Evolutionary conservation across 2,888 invertebrate species (phyloP), one percentile per base, ranked within the genome.

Genomic region (Diabrotica balteata): DNA sequence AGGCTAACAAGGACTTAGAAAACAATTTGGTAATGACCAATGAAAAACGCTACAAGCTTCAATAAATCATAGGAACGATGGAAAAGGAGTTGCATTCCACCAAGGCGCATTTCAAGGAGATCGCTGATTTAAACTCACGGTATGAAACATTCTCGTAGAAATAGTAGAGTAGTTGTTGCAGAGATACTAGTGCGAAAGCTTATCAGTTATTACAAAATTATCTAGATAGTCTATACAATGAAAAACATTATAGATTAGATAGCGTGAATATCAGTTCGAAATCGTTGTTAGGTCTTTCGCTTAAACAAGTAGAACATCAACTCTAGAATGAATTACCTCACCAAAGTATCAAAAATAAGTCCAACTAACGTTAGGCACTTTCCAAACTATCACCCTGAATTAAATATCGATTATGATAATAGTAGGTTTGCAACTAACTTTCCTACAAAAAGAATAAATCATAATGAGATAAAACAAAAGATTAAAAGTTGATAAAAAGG

Each of bases 81-180:
- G 82, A 83, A 68, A 81, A 81, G 63, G 81, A 83, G 62, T 72
- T 83, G 44, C 82, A 83, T 64, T 74, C 78, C n/a, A 81, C 80
- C 4, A 82, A 82, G 69, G 80, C 80, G 4, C 81, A 80, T 59
- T 75, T 80, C 32, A 81, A 77, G 65, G 79, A 80, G 63, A 70
- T 81, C 59, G 76, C 79, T 42, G 81, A 81, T 59, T 74, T 79
- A 70, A 80, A 81, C 73, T 75, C 80, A 78, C 80, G 81, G 80
- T 81, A 74, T 72, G 74, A 67, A 73, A 54, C 60, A 64, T 69
- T 71, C 73, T 55, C 50, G 47, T 69, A 69, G 66, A 63, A 7
- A 52, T 55, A 57, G 55, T 57, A 57, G 49, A 49, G 17, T 51
- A 60, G 11, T 49, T 44, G 44, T 50, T 7, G 43, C 8, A 32